Evolutionary conservation across 2,113 vertebrate genomes (phyloP), one percentile per base, ranked within the genome.

Genomic region (Edolisoma coerulescens): DNA sequence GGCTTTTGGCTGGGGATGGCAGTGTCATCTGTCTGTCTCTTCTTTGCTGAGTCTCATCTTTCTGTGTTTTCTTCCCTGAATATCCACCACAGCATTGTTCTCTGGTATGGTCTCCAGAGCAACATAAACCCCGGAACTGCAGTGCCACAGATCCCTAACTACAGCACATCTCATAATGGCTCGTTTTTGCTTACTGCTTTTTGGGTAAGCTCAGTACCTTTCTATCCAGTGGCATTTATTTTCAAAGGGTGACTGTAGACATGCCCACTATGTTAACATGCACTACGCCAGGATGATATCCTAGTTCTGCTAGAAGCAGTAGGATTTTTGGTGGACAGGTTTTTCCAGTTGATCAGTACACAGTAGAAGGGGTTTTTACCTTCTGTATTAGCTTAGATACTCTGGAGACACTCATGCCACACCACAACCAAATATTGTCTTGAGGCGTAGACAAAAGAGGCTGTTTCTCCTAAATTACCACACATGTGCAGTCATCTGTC

Each of bases 111-210:
- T 63, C 49, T 69, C 83, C 11, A 74, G 44, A 84, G 49, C 39
- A 39, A 39, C 39, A 39, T 39, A 39, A 39, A 39, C 39, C 39
- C 39, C 39, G 12, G 39, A 39, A 39, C 17, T 60, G 37, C 71
- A 89, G 45, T 9, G 2, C 30, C 56, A 28, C 10, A 16, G n/a
- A 35, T 47, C 44, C 21, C 63, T 39, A 24, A 28, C 21, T 10
- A 2, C 13, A 68, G 44, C 3, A 1, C 17, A 19, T 23, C 14
- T 77, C 14, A 7, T 1, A 1, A 18, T 63, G 71, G 54, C 50
- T 67, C 10, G 1, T 49, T 68, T 87, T 35, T 45, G 24, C 35
- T 89, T 19, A 17, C 37, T 63, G 24, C 39, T 49, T 10, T 82
- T 64, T 37, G 26, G 10, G 13, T 37, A 30, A 57, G 16, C 33